Evolutionary conservation across 2,113 vertebrate species (phyloP), one percentile per base, ranked within the genome.

Genomic region (Amphilophus citrinellus): DNA sequence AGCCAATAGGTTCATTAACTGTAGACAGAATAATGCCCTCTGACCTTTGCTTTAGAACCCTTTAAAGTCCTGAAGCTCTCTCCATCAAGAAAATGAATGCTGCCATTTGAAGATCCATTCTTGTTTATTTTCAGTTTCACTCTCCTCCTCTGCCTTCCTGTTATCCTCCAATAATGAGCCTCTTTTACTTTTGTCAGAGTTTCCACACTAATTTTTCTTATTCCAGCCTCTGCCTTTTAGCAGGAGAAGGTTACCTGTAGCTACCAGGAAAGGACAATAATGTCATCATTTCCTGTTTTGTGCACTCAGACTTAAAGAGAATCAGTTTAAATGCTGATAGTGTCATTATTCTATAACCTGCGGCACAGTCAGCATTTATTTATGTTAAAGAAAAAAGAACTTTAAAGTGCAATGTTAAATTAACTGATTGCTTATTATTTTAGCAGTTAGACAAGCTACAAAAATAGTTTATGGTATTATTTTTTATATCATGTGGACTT

Each of bases 1-100:
- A 50, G 42, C 9, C 30, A 13, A 30, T 30, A 18, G 66, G 24
- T 50, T 50, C 66, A 30, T 9, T 15, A 71, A 11, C 66, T 20
- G 42, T 50, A 50, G 42, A 30, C 22, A 50, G 27, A 68, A 24
- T 68, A 68, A 68, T 50, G 24, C 9, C 65, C 47, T 22, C 65
- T 68, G 22, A 27, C 42, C 27, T 22, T 24, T 50, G 22, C 42
- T 50, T 68, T 30, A 15, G 65, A 71, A 30, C 65, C 22, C 65
- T 30, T 71, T 71, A 71, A 50, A 42, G 27, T 18, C 24, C 65
- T 30, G 22, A 50, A 71, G 22, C 15, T 68, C 2, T 27, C 22
- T 18, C 42, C 65, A 50, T 24, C 5, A 18, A 71, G 47, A 71
- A 0, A 0, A 0, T 5, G 1, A 50, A 50, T 68, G 24, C 42